Base-by-base conservation (phyloP, 2,113 vertebrate genomes). In the Heterocephalus glaber region DNA sequence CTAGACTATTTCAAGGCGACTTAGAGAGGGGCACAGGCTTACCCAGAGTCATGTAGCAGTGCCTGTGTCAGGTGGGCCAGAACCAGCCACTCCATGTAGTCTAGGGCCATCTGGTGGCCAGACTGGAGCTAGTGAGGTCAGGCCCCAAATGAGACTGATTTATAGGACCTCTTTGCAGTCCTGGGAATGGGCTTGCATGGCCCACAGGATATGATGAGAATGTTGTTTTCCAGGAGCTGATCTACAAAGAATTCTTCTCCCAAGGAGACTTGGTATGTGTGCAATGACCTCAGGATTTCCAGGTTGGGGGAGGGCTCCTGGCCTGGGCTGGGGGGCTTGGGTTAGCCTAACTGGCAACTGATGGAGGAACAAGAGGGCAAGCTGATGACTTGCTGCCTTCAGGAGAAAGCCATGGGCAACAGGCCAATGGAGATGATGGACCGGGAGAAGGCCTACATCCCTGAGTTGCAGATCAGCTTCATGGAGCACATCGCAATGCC, bases 401-500 rank as follows among this genome's bases (percentile, higher is more conserved):
- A 99, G 99, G 99, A 99, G 98, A 99, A 99, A 97, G 99, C 99
- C 97, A 99, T 99, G 99, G 99, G 99, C 56, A 99, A 99, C 98
- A 98, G 99, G 49, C 99, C 99, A 0, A 99, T 99, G 98, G 99
- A 99, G 98, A 99, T 99, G 99, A 99, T 99, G 99, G 99, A 99
- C 98, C 98, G 99, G n/a, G 99, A 99, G 97, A 99, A 99, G 87
- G 99, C 99, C 16, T 99, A 99, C 98, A 99, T 99, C 98, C 99
- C 99, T 0, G 99, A 99, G 96, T 98, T 99, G 63, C 99, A 99
- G 98, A 99, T 99, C 98, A 99, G 99, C 98, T 99, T 99, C 98
- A 99, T 99, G 99, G 99, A 99, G 97, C 99, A 99, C 98, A 99
- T 99, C 0, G 99, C 99, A 70, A 99, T 99, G 99, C 99, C 99